Evolutionary conservation across 2,113 vertebrate species (phyloP).

Genomic region (Pelodiscus sinensis): DNA sequence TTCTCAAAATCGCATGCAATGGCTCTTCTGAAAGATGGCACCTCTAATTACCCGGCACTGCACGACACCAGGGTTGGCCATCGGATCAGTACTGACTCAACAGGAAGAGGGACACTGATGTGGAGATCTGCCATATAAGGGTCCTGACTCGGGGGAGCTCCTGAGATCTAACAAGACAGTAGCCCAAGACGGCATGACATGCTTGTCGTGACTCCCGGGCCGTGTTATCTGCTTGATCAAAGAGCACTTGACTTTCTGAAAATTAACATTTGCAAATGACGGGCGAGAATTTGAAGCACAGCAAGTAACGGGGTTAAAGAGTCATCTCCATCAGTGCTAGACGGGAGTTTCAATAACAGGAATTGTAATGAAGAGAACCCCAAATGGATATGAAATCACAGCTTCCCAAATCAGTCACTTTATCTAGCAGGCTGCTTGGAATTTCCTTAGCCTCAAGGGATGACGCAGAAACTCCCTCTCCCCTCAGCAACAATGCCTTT

Average conservation of each 20-base stretch:
- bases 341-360: conserved; percentile 36
- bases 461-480: not conserved
- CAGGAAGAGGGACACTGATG: not conserved
- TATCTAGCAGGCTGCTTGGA: conserved; percentile 3
- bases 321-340: not conserved
- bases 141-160: not conserved
- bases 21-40: not conserved
- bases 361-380: conserved; percentile 49
- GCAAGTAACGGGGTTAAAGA: conserved; percentile 64
- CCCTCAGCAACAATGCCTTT: not conserved
- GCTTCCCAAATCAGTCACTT: not conserved
- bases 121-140: not conserved
- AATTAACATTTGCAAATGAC: not conserved
- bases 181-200: not conserved
- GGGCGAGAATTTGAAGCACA: conserved; percentile 24
- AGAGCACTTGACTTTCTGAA: not conserved
- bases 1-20: not conserved
- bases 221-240: not conserved
- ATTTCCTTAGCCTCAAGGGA: not conserved
- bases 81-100: not conserved
- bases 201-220: not conserved
- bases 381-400: not conserved
- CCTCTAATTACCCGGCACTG: not conserved
- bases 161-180: not conserved
- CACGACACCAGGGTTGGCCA: not conserved